Evolutionary conservation across 2,888 invertebrate genomes (phyloP).

Genomic region (Philaethria dido): DNA sequence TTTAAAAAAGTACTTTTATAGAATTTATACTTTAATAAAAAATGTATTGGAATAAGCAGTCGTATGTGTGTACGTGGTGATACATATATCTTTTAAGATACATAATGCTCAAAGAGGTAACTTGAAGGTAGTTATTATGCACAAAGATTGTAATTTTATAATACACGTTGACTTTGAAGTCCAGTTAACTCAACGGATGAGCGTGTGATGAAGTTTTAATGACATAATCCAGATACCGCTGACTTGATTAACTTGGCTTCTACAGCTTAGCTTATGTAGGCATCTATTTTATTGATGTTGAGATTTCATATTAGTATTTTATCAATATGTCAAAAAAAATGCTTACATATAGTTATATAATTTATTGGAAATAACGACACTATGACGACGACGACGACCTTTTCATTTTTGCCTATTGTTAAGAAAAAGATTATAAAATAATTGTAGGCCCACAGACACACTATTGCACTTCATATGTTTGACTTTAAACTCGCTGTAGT

Average conservation of each 20-base stretch:
- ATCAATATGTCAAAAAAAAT: not conserved
- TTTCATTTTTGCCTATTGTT: too few species aligned
- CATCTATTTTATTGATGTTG: slow-evolving; percentile 63
- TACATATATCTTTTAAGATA: not conserved
- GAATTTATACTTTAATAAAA: too few species aligned
- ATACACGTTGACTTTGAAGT: slow-evolving; percentile 58
- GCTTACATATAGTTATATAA: too few species aligned
- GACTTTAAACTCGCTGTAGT: too few species aligned
- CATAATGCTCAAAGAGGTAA: not conserved
- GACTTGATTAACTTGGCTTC: slow-evolving; percentile 74
- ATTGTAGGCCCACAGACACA: too few species aligned
- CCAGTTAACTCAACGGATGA: slow-evolving; percentile 67
- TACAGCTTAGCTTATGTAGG: slow-evolving; percentile 57
- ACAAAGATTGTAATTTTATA: slow-evolving; percentile 48
- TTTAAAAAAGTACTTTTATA: too few species aligned
- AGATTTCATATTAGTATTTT: slow-evolving; percentile 39
- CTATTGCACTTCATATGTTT: too few species aligned
- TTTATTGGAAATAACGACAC: too few species aligned
- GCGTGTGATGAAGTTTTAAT: slow-evolving; percentile 78
- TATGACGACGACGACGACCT: too few species aligned
- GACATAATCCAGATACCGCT: slow-evolving; percentile 77
- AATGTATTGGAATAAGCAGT: too few species aligned
- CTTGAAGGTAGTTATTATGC: slow-evolving; percentile 29
- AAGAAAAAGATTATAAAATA: too few species aligned
- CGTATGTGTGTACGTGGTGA: not conserved